Evolutionary conservation across 2,888 invertebrate genomes (phyloP).

Genomic region (Melipona beecheii): DNA sequence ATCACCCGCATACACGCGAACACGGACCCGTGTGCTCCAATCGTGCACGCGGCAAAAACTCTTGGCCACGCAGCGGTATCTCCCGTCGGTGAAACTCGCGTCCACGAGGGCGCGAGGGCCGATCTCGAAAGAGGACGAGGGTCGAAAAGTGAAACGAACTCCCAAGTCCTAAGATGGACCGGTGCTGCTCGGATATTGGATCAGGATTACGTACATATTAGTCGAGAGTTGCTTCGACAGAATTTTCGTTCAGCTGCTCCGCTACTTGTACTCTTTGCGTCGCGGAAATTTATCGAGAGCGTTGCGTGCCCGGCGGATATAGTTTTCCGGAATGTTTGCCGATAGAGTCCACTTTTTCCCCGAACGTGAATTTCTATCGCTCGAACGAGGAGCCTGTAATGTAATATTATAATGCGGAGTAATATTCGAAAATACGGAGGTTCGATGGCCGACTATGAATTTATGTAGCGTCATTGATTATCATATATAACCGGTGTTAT

Average conservation of each 20-base stretch:
- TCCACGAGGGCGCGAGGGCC: neutral
- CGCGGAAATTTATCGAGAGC: neutral
- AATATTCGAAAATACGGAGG: too few species aligned
- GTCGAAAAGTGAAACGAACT: conserved; percentile 33
- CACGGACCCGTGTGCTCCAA: neutral
- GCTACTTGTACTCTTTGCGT: neutral
- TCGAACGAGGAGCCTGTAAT: neutral
- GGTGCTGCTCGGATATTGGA: conserved; percentile 76
- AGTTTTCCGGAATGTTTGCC: conserved; percentile 5
- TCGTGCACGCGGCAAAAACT: conserved; percentile 24
- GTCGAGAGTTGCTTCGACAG: conserved; percentile 64
- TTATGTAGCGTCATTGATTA: too few species aligned
- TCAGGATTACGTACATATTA: conserved; percentile 80
- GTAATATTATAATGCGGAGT: too few species aligned
- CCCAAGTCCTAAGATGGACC: conserved; percentile 28
- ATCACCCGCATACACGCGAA: conserved; percentile 32
- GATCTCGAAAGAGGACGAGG: conserved; percentile 1
- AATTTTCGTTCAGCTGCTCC: conserved; percentile 71
- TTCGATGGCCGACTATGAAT: too few species aligned
- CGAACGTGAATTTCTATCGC: neutral
- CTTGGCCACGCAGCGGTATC: conserved; percentile 3
- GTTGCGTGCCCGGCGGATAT: neutral
- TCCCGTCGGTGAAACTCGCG: conserved; percentile 4
- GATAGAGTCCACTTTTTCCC: neutral
- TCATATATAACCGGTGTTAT: too few species aligned